These are phyloP conservation scores for Cerastis rubricosa DNA, from an alignment of 2,888 invertebrate genomes.

Conservation along the genomic window DNA sequence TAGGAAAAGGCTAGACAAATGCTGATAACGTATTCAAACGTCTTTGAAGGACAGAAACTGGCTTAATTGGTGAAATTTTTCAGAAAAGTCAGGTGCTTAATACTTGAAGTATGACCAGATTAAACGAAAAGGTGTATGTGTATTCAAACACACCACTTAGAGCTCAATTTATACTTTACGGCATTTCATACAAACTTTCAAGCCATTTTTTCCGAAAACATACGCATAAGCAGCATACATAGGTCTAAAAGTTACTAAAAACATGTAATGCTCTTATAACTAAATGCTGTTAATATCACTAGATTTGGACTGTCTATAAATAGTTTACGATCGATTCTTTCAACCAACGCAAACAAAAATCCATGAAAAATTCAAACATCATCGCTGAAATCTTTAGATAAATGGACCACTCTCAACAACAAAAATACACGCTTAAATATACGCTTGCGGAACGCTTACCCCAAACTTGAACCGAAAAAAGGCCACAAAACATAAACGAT, in stretches of 20 bases:
- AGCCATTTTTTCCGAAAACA: too few relatives aligned
- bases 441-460: not conserved
- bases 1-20: too few relatives aligned
- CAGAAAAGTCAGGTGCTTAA: not conserved
- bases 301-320: not conserved
- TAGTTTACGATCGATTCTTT: not conserved
- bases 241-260: too few relatives aligned
- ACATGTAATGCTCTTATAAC: too few relatives aligned
- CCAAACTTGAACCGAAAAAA: slow-evolving; percentile 11
- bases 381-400: not conserved
- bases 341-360: not conserved
- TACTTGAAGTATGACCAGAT: not conserved
- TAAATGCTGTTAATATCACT: not conserved
- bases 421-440: slow-evolving; percentile 5
- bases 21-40: not conserved
- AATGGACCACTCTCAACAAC: not conserved
- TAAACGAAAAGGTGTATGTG: not conserved
- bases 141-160: not conserved
- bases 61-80: not conserved
- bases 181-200: too few relatives aligned
- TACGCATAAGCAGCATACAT: too few relatives aligned
- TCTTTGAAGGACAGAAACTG: not conserved
- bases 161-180: too few relatives aligned
- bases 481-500: slow-evolving; percentile 10
- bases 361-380: not conserved